Conservation (phyloP, 2,113 vertebrate genomes). For the Misgurnus anguillicaudatus region DNA sequence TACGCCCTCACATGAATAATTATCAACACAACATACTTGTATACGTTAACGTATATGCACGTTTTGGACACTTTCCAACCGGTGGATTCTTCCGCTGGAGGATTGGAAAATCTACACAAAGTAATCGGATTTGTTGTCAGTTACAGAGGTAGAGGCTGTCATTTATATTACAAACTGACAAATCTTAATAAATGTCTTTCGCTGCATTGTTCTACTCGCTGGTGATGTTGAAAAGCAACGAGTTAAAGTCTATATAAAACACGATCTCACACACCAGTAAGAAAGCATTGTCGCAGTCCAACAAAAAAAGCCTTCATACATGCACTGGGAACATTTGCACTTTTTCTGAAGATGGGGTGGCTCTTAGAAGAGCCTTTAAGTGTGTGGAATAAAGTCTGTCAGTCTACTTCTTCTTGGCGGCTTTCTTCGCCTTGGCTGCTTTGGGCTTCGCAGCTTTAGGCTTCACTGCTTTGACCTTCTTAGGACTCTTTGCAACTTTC, state of each 20-base stretch:
- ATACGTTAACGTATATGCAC: conserved; percentile 10
- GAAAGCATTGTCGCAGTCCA: conserved; percentile 9
- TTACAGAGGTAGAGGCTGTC: conserved; percentile 48
- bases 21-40: background rate
- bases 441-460: conserved; percentile 50
- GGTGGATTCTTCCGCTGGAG: conserved; percentile 18
- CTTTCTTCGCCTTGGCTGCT: conserved; percentile 45
- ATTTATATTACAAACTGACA: conserved; percentile 42
- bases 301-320: conserved; percentile 32
- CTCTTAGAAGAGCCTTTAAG: conserved; percentile 44
- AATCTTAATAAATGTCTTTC: conserved; percentile 1
- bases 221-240: background rate
- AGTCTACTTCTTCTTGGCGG: conserved; percentile 52
- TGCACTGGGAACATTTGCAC: conserved; percentile 34
- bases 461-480: conserved; percentile 56
- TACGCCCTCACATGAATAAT: background rate
- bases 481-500: conserved; percentile 56
- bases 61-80: conserved; percentile 24
- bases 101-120: conserved; percentile 34
- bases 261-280: background rate
- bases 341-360: conserved; percentile 40
- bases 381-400: background rate
- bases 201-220: background rate
- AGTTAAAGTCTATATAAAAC: background rate
- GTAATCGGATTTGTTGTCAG: conserved; percentile 41